Conservation (phyloP, 2,888 invertebrate species). For the Tetrapedia diversipes region DNA sequence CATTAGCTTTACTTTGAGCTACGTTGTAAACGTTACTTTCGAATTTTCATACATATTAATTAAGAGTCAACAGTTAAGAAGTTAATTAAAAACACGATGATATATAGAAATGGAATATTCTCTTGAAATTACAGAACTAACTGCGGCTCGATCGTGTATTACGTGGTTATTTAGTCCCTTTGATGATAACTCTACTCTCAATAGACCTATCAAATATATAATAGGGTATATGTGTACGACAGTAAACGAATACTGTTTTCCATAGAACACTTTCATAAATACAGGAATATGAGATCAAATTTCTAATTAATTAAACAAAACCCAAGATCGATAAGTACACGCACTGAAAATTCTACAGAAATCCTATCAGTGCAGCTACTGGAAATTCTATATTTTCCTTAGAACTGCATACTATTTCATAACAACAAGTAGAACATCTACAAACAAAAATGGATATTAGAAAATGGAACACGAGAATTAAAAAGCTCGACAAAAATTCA, state of each 20-base stretch:
- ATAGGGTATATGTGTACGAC: too few relatives aligned
- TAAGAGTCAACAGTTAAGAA: too few relatives aligned
- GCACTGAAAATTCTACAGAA: background rate
- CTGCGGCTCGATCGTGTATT: background rate
- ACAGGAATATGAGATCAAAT: background rate
- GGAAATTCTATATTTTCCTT: background rate
- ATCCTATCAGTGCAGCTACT: background rate
- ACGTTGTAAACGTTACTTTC: too few relatives aligned
- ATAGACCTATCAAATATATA: constrained; percentile 5
- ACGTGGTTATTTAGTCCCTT: constrained; percentile 7
- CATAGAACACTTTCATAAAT: background rate
- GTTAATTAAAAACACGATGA: background rate
- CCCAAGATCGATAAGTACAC: background rate
- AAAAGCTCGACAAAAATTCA: too few relatives aligned
- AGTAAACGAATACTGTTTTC: background rate
- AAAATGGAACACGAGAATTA: too few relatives aligned
- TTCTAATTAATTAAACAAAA: background rate
- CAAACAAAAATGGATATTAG: too few relatives aligned
- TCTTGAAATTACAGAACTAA: background rate
- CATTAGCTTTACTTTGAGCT: too few relatives aligned
- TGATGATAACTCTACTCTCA: background rate
- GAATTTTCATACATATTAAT: too few relatives aligned
- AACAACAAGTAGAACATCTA: too few relatives aligned
- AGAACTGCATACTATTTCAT: too few relatives aligned
- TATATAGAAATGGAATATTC: background rate